phyloP scores from a whole-genome alignment of 2,797 vertebrate genomes.

The Cuculus canorus region DNA sequence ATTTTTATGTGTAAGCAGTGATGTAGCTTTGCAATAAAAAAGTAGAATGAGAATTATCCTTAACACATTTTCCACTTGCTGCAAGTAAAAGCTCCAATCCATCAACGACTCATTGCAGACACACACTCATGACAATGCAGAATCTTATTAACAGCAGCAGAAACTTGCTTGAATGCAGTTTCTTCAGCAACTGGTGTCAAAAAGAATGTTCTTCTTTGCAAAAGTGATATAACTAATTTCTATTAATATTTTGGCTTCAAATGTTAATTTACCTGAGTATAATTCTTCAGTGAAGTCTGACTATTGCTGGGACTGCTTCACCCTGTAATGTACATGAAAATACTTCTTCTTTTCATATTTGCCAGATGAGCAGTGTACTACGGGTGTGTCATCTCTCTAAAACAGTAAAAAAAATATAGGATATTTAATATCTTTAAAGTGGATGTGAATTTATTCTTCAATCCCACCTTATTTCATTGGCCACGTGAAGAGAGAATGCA shows the following conservation, averaged over 20 bases:
- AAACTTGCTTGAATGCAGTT: not conserved
- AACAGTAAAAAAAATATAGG: not conserved
- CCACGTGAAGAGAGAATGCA: not conserved
- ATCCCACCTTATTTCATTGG: not conserved
- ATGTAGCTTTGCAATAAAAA: conserved; percentile 46
- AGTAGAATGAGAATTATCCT: conserved; percentile 29
- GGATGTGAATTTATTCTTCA: not conserved
- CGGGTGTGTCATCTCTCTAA: not conserved
- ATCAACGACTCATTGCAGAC: not conserved
- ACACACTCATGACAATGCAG: accelerated
- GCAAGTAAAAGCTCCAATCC: conserved; percentile 11
- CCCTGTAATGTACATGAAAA: not conserved
- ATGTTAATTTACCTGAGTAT: not conserved
- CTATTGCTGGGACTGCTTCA: not conserved
- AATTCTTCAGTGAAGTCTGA: not conserved
- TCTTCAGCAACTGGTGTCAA: not conserved
- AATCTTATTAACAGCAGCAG: not conserved
- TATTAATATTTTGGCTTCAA: not conserved
- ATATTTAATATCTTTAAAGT: not conserved
- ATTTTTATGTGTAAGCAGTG: conserved; percentile 38
- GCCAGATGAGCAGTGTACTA: not conserved
- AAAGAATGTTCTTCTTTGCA: not conserved
- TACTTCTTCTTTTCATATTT: not conserved
- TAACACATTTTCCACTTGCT: conserved; percentile 34
- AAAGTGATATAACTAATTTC: not conserved